phyloP scores from a whole-genome alignment of 1,140 invertebrate genomes.

The Venturia canescens region DNA sequence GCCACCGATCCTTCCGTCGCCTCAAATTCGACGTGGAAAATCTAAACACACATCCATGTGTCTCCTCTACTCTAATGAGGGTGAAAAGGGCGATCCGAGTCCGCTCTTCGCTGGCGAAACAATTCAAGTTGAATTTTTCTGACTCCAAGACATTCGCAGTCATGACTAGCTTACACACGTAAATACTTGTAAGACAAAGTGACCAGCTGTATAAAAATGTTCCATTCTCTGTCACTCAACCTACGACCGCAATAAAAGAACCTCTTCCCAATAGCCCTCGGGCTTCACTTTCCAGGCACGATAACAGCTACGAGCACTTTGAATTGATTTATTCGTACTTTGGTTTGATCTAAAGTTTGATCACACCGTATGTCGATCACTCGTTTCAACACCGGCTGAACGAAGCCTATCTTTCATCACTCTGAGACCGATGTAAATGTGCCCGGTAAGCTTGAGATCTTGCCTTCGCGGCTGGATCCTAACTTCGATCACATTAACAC shows the following conservation, averaged over 20 bases:
- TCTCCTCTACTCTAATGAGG: background rate
- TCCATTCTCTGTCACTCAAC: background rate
- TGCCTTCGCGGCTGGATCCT: background rate
- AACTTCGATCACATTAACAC: too few relatives aligned
- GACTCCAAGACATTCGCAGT: background rate
- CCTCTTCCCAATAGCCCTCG: background rate
- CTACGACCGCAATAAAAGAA: background rate
- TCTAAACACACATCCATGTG: background rate
- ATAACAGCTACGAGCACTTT: background rate
- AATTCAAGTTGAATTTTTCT: background rate
- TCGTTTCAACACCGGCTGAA: background rate
- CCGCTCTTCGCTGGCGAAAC: too few relatives aligned
- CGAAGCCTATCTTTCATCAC: background rate
- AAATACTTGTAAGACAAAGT: background rate
- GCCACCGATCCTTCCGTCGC: background rate
- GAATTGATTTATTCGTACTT: conserved; percentile 9
- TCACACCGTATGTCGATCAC: background rate
- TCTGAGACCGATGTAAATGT: background rate
- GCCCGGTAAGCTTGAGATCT: background rate
- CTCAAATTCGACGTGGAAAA: background rate
- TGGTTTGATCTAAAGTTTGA: conserved; percentile 1
- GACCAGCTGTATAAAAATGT: background rate
- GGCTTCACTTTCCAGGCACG: background rate
- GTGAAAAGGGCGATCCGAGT: background rate
- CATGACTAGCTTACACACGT: background rate